A percentile compares a stretch with the other conserved stretches of the same genome.
phyloP scores from a whole-genome alignment of 1,140 invertebrate genomes.

The Microplitis mediator region DNA sequence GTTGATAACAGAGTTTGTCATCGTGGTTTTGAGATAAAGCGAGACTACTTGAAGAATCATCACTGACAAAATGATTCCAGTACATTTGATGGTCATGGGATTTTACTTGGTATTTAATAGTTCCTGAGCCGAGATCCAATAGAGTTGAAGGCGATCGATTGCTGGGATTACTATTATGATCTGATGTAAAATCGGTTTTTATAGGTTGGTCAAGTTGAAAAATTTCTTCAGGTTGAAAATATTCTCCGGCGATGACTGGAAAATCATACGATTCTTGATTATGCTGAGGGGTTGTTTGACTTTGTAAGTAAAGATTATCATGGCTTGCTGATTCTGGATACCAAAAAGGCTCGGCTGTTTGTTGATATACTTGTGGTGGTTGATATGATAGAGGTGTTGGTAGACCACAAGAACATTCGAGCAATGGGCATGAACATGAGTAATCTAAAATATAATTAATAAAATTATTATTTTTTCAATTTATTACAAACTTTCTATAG shows the following conservation, averaged over 20 bases:
- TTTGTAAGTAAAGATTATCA: conserved; percentile 45
- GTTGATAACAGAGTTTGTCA: conserved; percentile 7
- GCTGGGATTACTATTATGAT: conserved; percentile 57
- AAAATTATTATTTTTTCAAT: not conserved
- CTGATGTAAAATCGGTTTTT: conserved; percentile 64
- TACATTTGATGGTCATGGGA: conserved; percentile 45
- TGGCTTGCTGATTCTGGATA: conserved; percentile 44
- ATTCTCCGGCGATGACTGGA: conserved; percentile 66
- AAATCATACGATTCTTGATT: conserved; percentile 56
- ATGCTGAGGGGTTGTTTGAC: conserved; percentile 48
- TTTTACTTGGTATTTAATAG: conserved; percentile 62
- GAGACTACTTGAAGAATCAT: conserved; percentile 65
- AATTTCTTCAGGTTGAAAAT: conserved; percentile 80
- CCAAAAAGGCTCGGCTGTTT: conserved; percentile 50
- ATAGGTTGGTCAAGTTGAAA: conserved; percentile 78
- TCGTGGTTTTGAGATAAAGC: conserved; percentile 40
- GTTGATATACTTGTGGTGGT: conserved; percentile 42
- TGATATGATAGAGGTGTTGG: conserved; percentile 46
- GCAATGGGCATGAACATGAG: conserved; percentile 70
- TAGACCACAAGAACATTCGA: conserved; percentile 67
- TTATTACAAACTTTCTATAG: not conserved
- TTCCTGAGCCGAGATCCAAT: conserved; percentile 73
- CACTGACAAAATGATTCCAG: conserved; percentile 56
- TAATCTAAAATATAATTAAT: conserved; percentile 58
- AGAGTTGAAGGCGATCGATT: conserved; percentile 70